Base-by-base conservation (phyloP, 1,140 invertebrate species). In the Drosophila ananassae region DNA sequence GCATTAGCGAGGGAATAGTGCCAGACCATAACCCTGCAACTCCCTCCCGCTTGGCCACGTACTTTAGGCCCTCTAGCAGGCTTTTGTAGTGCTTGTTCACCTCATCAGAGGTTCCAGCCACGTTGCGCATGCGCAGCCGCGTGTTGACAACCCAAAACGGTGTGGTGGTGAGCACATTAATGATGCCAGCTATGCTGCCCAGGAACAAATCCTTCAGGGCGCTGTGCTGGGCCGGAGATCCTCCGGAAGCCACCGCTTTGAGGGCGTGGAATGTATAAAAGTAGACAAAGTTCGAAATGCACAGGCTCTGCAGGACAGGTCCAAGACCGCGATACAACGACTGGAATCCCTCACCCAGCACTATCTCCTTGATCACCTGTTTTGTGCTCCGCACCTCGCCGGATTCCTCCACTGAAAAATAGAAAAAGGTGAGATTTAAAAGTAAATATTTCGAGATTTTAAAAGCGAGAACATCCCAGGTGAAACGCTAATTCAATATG, bases 81-180 rank as follows among this genome's bases (percentile, higher is more conserved):
- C 87, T 94, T 17, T 92, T 91, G 75, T 92, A 92, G 37, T 91
- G 77, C 60, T 91, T 90, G 51, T 89, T 89, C 5, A 89, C 73
- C 53, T 89, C 83, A 17, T 90, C 76, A 1, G 83, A 83, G 5
- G 87, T 79, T 8, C 84, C 90, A 0, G 80, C 77, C 51, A 92
- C 91, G 56, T 93, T 92, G 32, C 93, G 92, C 73, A 98, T 95
- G 91, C 97, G 98, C 76, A 98, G 93, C 73, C 97, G 93, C 1
- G 96, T 97, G 90, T 98, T 98, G 2, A 97, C 97, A 52, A 98
- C 97, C 97, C 97, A 98, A 12, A 98, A 92, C 2, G 97, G 97
- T 44, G 96, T 97, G 34, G 97, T 98, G 2, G 94, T 85, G 5
- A 98, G 91, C 2, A 98, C 97, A 93, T 98, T 98, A 8, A 97